Conservation (phyloP, 2,113 vertebrate species). For the Colistium nudipinnis region DNA sequence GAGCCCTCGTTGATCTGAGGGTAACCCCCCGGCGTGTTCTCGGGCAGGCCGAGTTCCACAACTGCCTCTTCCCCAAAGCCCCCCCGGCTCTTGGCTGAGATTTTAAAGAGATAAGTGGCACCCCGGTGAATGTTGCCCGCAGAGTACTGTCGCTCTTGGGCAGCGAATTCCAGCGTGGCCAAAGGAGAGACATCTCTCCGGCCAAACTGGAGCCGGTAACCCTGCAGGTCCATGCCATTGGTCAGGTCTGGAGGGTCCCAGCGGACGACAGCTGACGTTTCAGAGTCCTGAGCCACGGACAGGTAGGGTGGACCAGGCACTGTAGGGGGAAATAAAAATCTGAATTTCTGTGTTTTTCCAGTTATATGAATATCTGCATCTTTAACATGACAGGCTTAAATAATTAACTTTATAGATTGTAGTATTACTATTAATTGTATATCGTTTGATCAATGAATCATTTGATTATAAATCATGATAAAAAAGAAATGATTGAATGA, state of each 20-base stretch:
- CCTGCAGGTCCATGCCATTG: conserved; percentile 86
- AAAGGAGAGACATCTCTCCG: conserved; percentile 87
- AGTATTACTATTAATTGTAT: too few relatives aligned
- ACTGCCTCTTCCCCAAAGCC: conserved; percentile 93
- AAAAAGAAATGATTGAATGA: too few relatives aligned
- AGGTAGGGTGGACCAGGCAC: conserved; percentile 92
- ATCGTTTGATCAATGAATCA: too few relatives aligned
- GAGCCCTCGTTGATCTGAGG: conserved; percentile 89
- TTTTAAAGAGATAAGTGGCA: conserved; percentile 92
- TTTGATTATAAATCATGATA: too few relatives aligned
- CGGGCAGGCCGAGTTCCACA: conserved; percentile 86
- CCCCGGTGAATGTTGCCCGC: conserved; percentile 88
- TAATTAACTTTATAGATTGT: too few relatives aligned
- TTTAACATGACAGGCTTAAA: conserved; percentile 1
- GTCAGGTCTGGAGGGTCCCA: conserved; percentile 90
- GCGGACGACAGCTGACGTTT: conserved; percentile 87
- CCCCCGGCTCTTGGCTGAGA: conserved; percentile 90
- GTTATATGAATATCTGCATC: background rate
- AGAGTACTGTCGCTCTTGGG: conserved; percentile 85
- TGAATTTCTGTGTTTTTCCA: background rate
- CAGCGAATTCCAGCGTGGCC: conserved; percentile 89
- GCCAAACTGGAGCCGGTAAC: conserved; percentile 95
- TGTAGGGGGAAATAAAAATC: conserved; percentile 38
- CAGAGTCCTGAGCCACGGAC: conserved; percentile 88
- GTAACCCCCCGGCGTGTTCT: conserved; percentile 90